Evolutionary conservation across 2,888 invertebrate genomes (phyloP).

Genomic region (Teinopalpus imperialis): DNA sequence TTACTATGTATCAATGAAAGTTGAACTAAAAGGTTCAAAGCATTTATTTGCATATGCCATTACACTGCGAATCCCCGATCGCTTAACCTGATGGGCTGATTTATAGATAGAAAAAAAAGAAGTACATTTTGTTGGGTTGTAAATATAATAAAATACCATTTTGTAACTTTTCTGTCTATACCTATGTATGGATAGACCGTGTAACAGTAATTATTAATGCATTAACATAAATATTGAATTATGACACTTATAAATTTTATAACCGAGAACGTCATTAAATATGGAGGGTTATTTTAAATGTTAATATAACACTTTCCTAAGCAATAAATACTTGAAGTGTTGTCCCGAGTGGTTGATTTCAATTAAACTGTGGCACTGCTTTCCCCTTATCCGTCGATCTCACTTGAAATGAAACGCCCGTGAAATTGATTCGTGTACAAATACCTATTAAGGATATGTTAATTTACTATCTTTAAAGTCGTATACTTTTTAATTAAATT

Average conservation of each 20-base stretch:
- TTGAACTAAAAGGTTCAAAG: too few species aligned
- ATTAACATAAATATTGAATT: neutral
- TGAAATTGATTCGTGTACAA: constrained; percentile 33
- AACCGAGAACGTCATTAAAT: neutral
- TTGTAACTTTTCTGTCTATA: too few species aligned
- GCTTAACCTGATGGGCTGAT: too few species aligned
- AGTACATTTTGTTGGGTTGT: too few species aligned
- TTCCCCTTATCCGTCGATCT: constrained; percentile 29
- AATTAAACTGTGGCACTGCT: constrained; percentile 21
- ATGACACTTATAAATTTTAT: neutral
- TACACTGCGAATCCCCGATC: too few species aligned
- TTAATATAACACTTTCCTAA: constrained; percentile 10
- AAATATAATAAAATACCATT: too few species aligned
- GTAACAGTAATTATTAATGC: too few species aligned
- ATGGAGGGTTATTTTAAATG: neutral
- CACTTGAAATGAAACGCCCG: constrained; percentile 27
- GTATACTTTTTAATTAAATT: constrained; percentile 8
- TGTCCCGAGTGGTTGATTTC: constrained; percentile 8
- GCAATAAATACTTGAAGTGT: constrained; percentile 8
- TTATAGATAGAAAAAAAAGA: too few species aligned
- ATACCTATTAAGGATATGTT: constrained; percentile 29
- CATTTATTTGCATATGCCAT: too few species aligned
- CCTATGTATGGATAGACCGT: too few species aligned
- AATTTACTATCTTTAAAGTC: constrained; percentile 11
- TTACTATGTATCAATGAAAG: too few species aligned